Evolutionary conservation across 2,888 invertebrate species (phyloP).

Genomic region (Nasonovia ribisnigri): DNA sequence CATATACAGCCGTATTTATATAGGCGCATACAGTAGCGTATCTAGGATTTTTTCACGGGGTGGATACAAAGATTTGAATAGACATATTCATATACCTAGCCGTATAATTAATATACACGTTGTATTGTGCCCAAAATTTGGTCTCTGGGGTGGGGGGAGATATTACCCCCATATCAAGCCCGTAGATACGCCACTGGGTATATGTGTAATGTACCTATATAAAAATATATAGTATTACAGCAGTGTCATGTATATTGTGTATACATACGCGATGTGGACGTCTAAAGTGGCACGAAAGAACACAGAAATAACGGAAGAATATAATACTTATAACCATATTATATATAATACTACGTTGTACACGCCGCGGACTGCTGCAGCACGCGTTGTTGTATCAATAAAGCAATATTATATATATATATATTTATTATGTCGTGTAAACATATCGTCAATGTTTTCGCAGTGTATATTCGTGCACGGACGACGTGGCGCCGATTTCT

Average conservation of each 20-base stretch:
- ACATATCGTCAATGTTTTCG: conserved; percentile 14
- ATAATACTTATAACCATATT: not conserved
- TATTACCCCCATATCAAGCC: too few relatives aligned
- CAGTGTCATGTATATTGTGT: not conserved
- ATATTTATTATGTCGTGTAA: not conserved
- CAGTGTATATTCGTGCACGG: not conserved
- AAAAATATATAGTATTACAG: not conserved
- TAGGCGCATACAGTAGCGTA: too few relatives aligned
- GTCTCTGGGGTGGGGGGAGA: too few relatives aligned
- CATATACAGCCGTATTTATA: too few relatives aligned
- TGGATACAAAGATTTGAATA: too few relatives aligned
- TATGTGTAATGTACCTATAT: too few relatives aligned
- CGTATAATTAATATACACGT: too few relatives aligned
- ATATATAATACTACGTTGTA: not conserved
- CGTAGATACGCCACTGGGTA: too few relatives aligned
- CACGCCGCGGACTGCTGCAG: not conserved
- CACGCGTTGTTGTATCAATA: not conserved
- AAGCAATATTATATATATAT: not conserved
- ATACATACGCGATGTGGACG: not conserved
- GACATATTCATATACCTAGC: too few relatives aligned
- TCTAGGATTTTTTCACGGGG: too few relatives aligned
- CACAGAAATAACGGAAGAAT: not conserved
- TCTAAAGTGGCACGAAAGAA: not conserved
- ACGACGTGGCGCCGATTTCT: not conserved
- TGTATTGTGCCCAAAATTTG: too few relatives aligned